phyloP scores from a whole-genome alignment of 2,797 vertebrate genomes.

The Cuculus canorus region DNA sequence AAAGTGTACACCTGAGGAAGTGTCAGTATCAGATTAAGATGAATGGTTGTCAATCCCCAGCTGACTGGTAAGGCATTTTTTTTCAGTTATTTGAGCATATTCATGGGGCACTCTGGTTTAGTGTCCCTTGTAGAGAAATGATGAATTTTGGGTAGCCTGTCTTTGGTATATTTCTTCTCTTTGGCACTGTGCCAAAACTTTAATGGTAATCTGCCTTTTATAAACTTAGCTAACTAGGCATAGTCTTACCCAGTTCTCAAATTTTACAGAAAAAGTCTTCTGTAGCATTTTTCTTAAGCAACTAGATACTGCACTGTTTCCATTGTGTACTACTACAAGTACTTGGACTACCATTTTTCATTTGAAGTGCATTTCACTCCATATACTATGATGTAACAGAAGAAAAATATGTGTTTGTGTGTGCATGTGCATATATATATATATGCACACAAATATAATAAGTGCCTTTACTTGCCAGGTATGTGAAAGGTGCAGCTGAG shows the following conservation, averaged over 20 bases:
- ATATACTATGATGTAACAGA: neutral
- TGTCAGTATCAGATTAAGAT: neutral
- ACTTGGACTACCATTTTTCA: neutral
- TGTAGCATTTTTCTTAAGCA: neutral
- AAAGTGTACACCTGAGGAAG: neutral
- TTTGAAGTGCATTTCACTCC: neutral
- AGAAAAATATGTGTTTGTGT: neutral
- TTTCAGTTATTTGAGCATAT: neutral
- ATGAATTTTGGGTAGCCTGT: neutral
- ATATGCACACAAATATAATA: neutral
- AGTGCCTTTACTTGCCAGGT: neutral
- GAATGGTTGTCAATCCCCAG: neutral
- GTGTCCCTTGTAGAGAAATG: neutral
- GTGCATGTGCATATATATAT: neutral
- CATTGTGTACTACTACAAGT: neutral
- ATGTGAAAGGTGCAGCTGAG: neutral
- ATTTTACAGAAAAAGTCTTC: neutral
- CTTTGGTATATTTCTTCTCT: neutral
- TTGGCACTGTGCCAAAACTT: neutral
- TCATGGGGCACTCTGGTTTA: neutral
- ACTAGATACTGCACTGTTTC: neutral
- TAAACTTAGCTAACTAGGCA: neutral
- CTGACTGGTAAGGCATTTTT: neutral
- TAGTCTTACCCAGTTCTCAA: neutral
- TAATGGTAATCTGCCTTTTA: neutral